Percentiles rank a stretch among this genome's conserved stretches.
Conservation (phyloP, 1,140 invertebrate genomes). For the Scaptodrosophila lebanonensis region DNA sequence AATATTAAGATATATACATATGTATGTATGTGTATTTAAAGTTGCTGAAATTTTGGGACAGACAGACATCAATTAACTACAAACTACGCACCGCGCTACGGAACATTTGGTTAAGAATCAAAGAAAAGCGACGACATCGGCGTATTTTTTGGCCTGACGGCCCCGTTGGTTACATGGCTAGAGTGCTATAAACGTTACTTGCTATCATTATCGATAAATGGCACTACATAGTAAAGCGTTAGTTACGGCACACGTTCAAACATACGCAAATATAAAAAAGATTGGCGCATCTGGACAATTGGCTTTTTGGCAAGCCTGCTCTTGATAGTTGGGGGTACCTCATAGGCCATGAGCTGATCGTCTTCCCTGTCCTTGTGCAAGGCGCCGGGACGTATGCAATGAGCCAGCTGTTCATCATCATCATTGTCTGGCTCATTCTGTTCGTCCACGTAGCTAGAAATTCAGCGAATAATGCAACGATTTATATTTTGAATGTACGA, state of each 20-base stretch:
- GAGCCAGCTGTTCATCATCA: slow-evolving; percentile 48
- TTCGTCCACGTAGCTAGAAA: slow-evolving; percentile 71
- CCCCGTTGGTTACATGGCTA: slow-evolving; percentile 39
- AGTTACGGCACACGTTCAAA: slow-evolving; percentile 34
- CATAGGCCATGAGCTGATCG: slow-evolving; percentile 63
- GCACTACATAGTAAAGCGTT: slow-evolving; percentile 49
- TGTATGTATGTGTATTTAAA: slow-evolving; percentile 22
- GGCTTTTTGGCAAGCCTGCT: neutral
- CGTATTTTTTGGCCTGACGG: too few relatives aligned
- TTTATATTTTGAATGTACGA: slow-evolving; percentile 17
- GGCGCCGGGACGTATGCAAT: slow-evolving; percentile 70
- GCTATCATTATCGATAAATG: too few relatives aligned
- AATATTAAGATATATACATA: too few relatives aligned
- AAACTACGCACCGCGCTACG: slow-evolving; percentile 56
- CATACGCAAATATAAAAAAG: slow-evolving; percentile 9
- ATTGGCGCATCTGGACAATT: neutral
- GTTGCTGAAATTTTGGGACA: slow-evolving; percentile 9
- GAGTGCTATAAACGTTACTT: slow-evolving; percentile 31
- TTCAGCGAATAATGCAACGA: slow-evolving; percentile 23
- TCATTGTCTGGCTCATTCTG: slow-evolving; percentile 62
- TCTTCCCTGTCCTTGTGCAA: slow-evolving; percentile 64
- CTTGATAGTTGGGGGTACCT: slow-evolving; percentile 39
- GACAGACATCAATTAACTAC: slow-evolving; percentile 13
- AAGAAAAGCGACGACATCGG: too few relatives aligned
- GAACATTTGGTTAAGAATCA: slow-evolving; percentile 46